Evolutionary conservation across 2,113 vertebrate genomes (phyloP), one percentile per base, ranked within the genome.

Genomic region (Balaeniceps rex): DNA sequence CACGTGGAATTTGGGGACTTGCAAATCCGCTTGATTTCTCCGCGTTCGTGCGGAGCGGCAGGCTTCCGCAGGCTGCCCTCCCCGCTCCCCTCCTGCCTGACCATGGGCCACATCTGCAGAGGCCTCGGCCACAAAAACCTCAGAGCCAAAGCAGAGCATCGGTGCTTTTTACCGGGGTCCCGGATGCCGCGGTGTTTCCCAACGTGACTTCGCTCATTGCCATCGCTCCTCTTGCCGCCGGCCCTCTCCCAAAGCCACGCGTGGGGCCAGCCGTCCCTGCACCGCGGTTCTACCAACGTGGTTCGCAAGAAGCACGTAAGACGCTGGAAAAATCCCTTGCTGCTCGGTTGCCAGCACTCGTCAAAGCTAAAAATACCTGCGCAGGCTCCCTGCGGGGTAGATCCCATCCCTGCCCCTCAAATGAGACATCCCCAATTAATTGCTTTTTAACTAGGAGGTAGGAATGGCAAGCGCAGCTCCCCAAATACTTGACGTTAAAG

Each of bases 251-350:
- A 44, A n/a, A 78, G 46, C 21, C 72, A 19, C 0, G 0, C 4
- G 13, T 0, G 1, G 60, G 31, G 34, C 40, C 0, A 1, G 38
- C 42, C 52, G 34, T 38, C 47, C 42, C 57, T 34, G 66, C 3
- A 3, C 47, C 3, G 2, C 23, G 15, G 29, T 17, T 70, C 34
- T 12, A 31, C 64, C 0, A 0, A 34, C 0, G 0, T 4, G 19
- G 55, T 14, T 83, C 66, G 61, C 57, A 40, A 61, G 26, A 0
- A 0, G 38, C 9, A 0, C 2, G 1, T 36, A 31, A 51, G 29
- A 33, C 14, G 12, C 29, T 9, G 24, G 29, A n/a, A 72, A 83
- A 76, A 38, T 12, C 46, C 19, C 29, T 57, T 0, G 0, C 31
- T 55, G 52, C 52, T 88, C 66, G 1, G 0, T 21, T 44, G 54